Evolutionary conservation across 2,797 vertebrate genomes (phyloP).

Genomic region (Pangasius sanitwongsei): DNA sequence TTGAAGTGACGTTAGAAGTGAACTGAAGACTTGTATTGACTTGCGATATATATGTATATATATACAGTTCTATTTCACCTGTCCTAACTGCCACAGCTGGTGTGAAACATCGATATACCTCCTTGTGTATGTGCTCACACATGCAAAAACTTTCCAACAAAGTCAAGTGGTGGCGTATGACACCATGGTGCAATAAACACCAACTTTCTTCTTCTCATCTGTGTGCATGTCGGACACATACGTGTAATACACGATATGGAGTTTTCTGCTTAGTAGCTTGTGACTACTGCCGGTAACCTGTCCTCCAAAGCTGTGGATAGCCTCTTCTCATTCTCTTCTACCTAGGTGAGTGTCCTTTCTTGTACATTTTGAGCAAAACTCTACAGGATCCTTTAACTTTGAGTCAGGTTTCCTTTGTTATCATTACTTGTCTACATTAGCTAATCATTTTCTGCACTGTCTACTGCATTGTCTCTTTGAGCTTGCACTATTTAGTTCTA

Average conservation of each 20-base stretch:
- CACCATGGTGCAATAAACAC: background rate
- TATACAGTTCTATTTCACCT: background rate
- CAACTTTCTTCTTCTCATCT: background rate
- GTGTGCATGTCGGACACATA: background rate
- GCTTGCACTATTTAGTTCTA: background rate
- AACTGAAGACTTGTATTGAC: background rate
- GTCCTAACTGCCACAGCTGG: too few relatives aligned
- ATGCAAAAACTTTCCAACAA: background rate
- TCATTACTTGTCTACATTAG: background rate
- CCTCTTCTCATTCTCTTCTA: background rate
- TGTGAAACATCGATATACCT: background rate
- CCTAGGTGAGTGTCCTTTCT: background rate
- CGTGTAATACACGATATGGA: background rate
- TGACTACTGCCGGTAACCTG: background rate
- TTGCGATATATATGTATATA: background rate
- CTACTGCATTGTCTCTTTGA: background rate
- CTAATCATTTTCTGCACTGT: background rate
- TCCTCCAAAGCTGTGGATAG: background rate
- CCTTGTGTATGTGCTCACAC: background rate
- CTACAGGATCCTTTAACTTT: background rate
- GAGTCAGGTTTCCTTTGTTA: background rate
- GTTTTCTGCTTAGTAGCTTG: background rate
- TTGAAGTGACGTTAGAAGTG: background rate
- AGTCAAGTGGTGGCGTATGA: background rate
- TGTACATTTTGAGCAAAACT: background rate